Percentiles rank a stretch among this genome's conserved stretches.
Evolutionary conservation across 53 echinoderm and acorn worm genomes (phyloP).

Genomic region (Astropecten irregularis): DNA sequence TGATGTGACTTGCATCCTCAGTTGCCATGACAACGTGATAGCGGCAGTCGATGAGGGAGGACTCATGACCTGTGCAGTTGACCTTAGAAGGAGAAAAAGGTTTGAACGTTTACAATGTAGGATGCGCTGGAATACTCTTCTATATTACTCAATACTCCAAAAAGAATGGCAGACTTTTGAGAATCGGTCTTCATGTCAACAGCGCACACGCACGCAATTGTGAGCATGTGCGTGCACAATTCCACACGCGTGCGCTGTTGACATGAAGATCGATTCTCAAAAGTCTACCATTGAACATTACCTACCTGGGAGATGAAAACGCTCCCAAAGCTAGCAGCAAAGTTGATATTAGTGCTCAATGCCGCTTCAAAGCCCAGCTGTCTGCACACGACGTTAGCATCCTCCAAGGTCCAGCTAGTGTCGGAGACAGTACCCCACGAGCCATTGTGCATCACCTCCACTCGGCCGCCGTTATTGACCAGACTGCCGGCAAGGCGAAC

Average conservation of each 20-base stretch:
- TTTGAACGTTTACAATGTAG: not conserved
- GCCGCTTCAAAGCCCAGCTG: slow-evolving; percentile 26
- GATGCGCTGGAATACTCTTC: too few species aligned
- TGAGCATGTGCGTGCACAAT: too few species aligned
- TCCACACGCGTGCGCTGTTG: too few species aligned
- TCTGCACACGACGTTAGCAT: slow-evolving; percentile 22
- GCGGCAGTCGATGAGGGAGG: slow-evolving; percentile 3
- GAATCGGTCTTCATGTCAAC: too few species aligned
- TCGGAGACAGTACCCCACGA: slow-evolving; percentile 49
- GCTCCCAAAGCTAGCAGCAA: not conserved
- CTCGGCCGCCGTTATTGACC: not conserved
- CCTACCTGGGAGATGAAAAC: slow-evolving; percentile 20
- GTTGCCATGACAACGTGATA: slow-evolving; percentile 27
- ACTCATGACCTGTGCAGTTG: slow-evolving; percentile 32
- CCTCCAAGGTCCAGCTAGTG: slow-evolving; percentile 17
- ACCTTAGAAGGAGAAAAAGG: not conserved
- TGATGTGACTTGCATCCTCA: not conserved
- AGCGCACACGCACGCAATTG: too few species aligned
- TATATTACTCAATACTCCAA: too few species aligned
- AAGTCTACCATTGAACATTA: too few species aligned
- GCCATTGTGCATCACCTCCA: slow-evolving; percentile 18
- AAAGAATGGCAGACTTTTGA: too few species aligned
- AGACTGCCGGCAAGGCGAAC: slow-evolving; percentile 35
- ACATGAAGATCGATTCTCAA: too few species aligned
- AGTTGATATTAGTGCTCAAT: not conserved